These are phyloP conservation scores for Picathartes gymnocephalus DNA, from an alignment of 2,113 vertebrate genomes.

Conservation along the genomic window DNA sequence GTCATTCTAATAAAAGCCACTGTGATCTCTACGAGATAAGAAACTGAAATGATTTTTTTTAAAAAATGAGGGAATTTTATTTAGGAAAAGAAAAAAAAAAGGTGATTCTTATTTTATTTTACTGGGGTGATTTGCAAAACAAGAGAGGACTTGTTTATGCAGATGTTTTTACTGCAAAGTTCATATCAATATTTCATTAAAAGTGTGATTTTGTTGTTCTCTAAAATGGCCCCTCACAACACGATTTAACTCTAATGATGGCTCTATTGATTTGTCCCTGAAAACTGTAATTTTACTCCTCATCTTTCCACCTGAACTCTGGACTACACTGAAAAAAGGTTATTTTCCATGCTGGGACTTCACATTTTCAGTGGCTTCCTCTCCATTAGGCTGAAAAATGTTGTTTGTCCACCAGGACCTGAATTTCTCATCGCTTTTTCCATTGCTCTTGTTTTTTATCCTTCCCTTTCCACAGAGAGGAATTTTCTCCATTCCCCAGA, in stretches of 20 bases:
- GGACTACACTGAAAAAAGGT: neutral
- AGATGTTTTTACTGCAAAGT: neutral
- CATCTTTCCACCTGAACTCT: neutral
- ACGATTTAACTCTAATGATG: neutral
- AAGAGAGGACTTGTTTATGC: neutral
- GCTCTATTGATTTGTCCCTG: conserved; percentile 11
- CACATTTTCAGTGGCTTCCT: neutral
- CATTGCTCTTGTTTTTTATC: neutral
- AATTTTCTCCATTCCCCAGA: neutral
- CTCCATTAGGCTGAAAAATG: neutral
- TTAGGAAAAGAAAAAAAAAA: neutral
- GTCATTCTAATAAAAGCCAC: neutral
- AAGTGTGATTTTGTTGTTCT: neutral
- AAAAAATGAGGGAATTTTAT: neutral
- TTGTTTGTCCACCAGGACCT: neutral
- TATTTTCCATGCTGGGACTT: neutral
- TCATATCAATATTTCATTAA: neutral
- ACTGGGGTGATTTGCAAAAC: neutral
- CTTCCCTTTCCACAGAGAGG: neutral
- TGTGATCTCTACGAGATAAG: neutral
- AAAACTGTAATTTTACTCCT: neutral
- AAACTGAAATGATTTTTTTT: neutral
- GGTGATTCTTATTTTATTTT: neutral
- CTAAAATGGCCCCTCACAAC: neutral
- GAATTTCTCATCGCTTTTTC: neutral